Percentiles rank a stretch among this genome's conserved stretches.
Conservation (phyloP, 2,888 invertebrate species). For the Meliscaeva auricollis region DNA sequence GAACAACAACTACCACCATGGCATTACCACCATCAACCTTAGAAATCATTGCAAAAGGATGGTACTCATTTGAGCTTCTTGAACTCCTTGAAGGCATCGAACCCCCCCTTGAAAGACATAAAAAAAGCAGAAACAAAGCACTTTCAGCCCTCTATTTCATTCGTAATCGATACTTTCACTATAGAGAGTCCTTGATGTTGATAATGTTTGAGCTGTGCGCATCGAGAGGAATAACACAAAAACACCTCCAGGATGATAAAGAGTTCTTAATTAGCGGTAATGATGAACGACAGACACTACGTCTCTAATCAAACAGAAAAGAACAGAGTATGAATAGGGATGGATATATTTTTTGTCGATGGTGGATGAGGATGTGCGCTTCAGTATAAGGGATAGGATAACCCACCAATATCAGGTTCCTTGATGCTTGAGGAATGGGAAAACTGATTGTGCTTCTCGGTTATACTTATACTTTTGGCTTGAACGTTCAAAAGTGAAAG, state of each 20-base stretch:
- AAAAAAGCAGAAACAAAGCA: neutral
- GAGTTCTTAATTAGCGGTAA: constrained; percentile 75
- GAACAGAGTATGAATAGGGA: neutral
- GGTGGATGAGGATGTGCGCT: neutral
- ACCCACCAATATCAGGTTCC: constrained; percentile 49
- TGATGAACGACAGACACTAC: constrained; percentile 72
- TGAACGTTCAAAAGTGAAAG: constrained; percentile 30
- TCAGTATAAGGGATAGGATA: too few relatives aligned
- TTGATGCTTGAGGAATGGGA: constrained; percentile 32
- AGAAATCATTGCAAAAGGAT: constrained; percentile 19
- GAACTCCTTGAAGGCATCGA: constrained; percentile 39
- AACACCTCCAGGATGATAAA: constrained; percentile 68
- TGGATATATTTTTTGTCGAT: neutral
- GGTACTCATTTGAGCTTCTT: constrained; percentile 38
- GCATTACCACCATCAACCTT: neutral
- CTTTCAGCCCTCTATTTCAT: constrained; percentile 25
- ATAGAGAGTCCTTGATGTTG: constrained; percentile 58
- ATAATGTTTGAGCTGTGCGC: constrained; percentile 36
- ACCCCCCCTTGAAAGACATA: neutral
- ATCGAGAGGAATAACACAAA: constrained; percentile 53
- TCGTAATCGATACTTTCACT: constrained; percentile 65
- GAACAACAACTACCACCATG: neutral
- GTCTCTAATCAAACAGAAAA: constrained; percentile 69
- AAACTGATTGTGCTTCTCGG: constrained; percentile 11
- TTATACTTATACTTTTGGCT: constrained; percentile 1